Evolutionary conservation across 2,797 vertebrate species (phyloP).

Genomic region (Pipistrellus kuhlii): DNA sequence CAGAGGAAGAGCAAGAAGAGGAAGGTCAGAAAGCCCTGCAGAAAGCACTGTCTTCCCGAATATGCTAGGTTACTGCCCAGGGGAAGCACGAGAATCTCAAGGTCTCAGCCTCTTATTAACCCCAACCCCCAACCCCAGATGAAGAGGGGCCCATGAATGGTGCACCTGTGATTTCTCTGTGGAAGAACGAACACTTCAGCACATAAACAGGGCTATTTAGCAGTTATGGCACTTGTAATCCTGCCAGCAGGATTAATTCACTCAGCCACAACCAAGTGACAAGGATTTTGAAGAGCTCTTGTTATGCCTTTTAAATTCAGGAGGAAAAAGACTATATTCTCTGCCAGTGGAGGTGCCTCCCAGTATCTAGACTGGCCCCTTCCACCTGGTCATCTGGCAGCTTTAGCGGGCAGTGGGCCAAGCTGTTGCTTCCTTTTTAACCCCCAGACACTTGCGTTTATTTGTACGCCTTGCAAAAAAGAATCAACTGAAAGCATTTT

Average conservation of each 20-base stretch:
- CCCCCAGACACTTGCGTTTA: background rate
- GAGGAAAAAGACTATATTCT: background rate
- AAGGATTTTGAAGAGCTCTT: background rate
- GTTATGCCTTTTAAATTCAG: background rate
- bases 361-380: fast-evolving
- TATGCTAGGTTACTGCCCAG: fast-evolving
- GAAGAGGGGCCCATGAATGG: fast-evolving
- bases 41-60: fast-evolving
- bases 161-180: background rate
- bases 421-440: fast-evolving
- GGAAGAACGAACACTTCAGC: background rate
- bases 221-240: background rate
- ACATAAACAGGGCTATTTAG: fast-evolving
- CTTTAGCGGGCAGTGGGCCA: background rate
- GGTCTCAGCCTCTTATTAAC: background rate
- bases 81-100: fast-evolving
- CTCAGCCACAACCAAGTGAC: fast-evolving
- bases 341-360: background rate
- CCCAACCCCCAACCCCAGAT: fast-evolving
- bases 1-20: background rate
- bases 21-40: background rate
- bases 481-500: slow-evolving; percentile 4
- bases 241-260: background rate
- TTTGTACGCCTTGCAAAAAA: background rate
- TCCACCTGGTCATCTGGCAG: fast-evolving